A percentile compares a stretch with the other conserved stretches of the same genome.
These are phyloP conservation scores for Cecropterus lyciades DNA, from an alignment of 1,140 invertebrate species.

Conservation along the genomic window DNA sequence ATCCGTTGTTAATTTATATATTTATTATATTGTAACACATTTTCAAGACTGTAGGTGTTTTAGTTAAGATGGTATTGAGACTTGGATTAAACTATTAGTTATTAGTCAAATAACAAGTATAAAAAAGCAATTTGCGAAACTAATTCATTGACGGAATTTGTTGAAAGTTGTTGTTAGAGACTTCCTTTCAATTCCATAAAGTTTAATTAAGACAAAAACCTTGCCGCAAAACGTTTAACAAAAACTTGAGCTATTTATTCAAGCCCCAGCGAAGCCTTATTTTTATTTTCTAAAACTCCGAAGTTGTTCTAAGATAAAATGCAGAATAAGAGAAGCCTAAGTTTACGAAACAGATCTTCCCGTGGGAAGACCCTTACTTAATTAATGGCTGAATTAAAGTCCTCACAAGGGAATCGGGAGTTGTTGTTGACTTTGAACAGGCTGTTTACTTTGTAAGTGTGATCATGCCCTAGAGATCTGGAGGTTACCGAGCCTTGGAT, in stretches of 20 bases:
- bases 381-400: constrained; percentile 29
- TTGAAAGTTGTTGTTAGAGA: too few relatives aligned
- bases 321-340: constrained; percentile 10
- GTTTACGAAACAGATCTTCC: constrained; percentile 9
- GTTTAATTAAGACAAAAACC: not conserved
- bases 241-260: constrained; percentile 16
- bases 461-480: constrained; percentile 10
- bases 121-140: too few relatives aligned
- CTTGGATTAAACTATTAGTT: too few relatives aligned
- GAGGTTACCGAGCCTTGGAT: not conserved
- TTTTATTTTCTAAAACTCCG: constrained; percentile 5
- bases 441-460: constrained; percentile 24
- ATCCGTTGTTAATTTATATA: too few relatives aligned
- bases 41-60: too few relatives aligned
- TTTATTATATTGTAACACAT: too few relatives aligned
- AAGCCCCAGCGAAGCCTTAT: not conserved
- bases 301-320: constrained; percentile 19
- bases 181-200: too few relatives aligned
- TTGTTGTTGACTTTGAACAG: constrained; percentile 18
- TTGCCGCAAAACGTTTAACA: constrained; percentile 1
- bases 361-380: constrained; percentile 11
- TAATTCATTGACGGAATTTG: too few relatives aligned
- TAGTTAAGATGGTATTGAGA: too few relatives aligned
- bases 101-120: too few relatives aligned
- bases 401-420: constrained; percentile 8